Percentiles rank a stretch among this genome's conserved stretches.
Conservation (phyloP, 2,113 vertebrate genomes). For the Dromaius novaehollandiae region DNA sequence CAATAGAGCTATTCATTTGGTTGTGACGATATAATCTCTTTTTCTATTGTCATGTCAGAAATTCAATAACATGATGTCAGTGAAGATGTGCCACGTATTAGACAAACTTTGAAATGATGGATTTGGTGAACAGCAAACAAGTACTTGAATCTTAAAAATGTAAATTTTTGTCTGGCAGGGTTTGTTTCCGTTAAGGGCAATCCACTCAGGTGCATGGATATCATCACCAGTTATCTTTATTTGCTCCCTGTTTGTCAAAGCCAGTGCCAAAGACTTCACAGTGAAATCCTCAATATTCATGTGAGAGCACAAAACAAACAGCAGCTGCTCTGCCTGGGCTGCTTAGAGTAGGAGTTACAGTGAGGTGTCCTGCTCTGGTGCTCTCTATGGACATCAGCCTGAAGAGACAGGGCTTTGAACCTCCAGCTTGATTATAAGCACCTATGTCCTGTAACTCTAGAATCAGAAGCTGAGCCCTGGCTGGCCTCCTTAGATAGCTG, state of each 20-base stretch:
- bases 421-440: not conserved
- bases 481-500: not conserved
- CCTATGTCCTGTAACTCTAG: not conserved
- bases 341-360: not conserved
- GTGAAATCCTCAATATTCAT: not conserved
- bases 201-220: not conserved
- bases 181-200: not conserved
- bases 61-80: not conserved
- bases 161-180: not conserved
- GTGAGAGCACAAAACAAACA: not conserved
- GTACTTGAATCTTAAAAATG: not conserved
- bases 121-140: not conserved
- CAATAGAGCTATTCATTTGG: not conserved
- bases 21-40: not conserved
- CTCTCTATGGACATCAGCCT: not conserved
- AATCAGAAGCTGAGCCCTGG: not conserved
- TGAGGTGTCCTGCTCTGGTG: not conserved
- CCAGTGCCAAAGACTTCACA: not conserved
- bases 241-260: not conserved
- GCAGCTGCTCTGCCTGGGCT: slow-evolving; percentile 20
- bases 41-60: not conserved
- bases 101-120: not conserved
- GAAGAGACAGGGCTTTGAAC: not conserved
- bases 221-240: not conserved
- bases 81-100: not conserved